phyloP scores from a whole-genome alignment of 2,797 vertebrate species.

The Lateolabrax maculatus region DNA sequence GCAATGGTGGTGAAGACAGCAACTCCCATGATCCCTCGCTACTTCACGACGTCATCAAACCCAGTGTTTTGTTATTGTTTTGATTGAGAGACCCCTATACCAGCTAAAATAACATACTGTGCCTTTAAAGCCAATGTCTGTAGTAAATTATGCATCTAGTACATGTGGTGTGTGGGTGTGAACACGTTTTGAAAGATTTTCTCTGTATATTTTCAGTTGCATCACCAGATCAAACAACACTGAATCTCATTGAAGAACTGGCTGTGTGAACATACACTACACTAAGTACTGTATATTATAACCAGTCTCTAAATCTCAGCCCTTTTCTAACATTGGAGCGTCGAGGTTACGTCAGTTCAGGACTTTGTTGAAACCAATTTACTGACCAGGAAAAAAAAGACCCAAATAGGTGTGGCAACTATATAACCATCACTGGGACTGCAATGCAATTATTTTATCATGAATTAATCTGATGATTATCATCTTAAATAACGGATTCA shows the following conservation, averaged over 20 bases:
- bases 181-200: not conserved
- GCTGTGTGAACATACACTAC: not conserved
- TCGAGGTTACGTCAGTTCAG: not conserved
- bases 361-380: not conserved
- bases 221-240: not conserved
- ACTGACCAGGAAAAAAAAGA: not conserved
- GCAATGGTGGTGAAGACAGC: too few species aligned
- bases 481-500: not conserved
- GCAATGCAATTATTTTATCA: not conserved
- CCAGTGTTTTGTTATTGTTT: too few species aligned
- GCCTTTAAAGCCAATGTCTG: not conserved
- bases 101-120: too few species aligned
- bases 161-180: conserved; percentile 3
- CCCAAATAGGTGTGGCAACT: not conserved
- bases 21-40: too few species aligned
- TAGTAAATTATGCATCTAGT: conserved; percentile 32
- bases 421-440: not conserved
- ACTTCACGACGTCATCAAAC: too few species aligned
- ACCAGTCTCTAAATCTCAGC: not conserved
- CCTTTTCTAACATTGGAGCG: not conserved
- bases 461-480: not conserved
- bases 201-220: not conserved
- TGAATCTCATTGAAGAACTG: not conserved
- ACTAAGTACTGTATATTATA: not conserved
- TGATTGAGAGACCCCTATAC: too few species aligned